phyloP scores from a whole-genome alignment of 2,113 vertebrate species.

The Ammodytes marinus region DNA sequence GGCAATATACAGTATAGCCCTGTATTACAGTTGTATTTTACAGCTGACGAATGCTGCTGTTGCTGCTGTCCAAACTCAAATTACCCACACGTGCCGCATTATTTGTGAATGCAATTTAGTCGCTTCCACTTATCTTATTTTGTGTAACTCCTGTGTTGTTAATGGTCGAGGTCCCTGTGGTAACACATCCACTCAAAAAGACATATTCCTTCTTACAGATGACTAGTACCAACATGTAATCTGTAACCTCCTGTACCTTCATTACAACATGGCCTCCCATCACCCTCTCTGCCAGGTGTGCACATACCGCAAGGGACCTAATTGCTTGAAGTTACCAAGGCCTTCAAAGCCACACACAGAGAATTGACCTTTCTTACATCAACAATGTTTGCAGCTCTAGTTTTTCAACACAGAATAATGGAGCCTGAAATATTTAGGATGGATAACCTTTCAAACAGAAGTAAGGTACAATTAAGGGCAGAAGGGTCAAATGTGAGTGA shows the following conservation, averaged over 20 bases:
- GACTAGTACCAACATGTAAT: conserved; percentile 17
- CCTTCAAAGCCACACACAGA: conserved; percentile 46
- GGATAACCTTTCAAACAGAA: conserved; percentile 45
- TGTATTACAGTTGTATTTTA: conserved; percentile 21
- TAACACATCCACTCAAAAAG: conserved; percentile 5
- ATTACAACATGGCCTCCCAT: conserved; percentile 40
- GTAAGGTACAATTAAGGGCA: background rate
- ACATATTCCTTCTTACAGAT: conserved; percentile 13
- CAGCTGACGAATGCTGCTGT: conserved; percentile 12
- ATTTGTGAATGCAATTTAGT: conserved; percentile 19
- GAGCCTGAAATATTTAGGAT: background rate
- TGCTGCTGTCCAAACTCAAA: conserved; percentile 11
- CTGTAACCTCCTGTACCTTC: conserved; percentile 17
- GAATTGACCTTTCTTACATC: conserved; percentile 42
- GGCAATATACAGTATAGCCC: background rate
- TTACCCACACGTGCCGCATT: background rate
- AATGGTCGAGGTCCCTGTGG: conserved; percentile 4
- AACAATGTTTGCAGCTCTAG: conserved; percentile 26
- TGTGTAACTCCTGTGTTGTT: background rate
- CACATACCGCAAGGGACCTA: conserved; percentile 41
- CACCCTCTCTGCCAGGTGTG: conserved; percentile 33
- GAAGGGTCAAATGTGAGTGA: background rate
- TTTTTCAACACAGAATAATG: conserved; percentile 5
- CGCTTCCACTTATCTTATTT: conserved; percentile 4
- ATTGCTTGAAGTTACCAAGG: conserved; percentile 43